Evolutionary conservation across 1,140 invertebrate species (phyloP).

Genomic region (Trachelipus rathkii): DNA sequence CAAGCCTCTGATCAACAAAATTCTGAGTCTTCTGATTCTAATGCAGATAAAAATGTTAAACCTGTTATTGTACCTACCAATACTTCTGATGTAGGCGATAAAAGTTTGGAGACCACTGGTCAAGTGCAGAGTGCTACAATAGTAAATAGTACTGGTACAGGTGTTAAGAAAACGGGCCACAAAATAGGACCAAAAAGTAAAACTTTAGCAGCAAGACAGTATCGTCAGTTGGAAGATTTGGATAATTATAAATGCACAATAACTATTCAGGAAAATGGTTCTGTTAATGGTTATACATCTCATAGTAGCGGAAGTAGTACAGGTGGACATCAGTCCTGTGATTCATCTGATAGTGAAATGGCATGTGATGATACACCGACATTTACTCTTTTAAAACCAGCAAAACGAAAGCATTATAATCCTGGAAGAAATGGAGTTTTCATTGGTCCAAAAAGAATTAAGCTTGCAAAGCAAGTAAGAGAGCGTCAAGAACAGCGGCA

Average conservation of each 20-base stretch:
- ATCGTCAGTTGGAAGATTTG: slow-evolving; percentile 37
- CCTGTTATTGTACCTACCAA: neutral
- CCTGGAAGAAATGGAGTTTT: slow-evolving; percentile 38
- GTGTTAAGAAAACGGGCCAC: slow-evolving; percentile 33
- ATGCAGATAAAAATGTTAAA: neutral
- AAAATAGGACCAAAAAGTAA: slow-evolving; percentile 41
- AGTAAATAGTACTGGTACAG: neutral
- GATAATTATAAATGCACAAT: slow-evolving; percentile 40
- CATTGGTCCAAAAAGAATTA: slow-evolving; percentile 42
- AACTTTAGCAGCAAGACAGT: slow-evolving; percentile 38
- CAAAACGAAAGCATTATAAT: slow-evolving; percentile 37
- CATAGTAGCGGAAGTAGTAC: slow-evolving; percentile 19
- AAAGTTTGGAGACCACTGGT: slow-evolving; percentile 14
- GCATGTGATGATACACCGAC: slow-evolving; percentile 37
- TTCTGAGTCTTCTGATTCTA: neutral
- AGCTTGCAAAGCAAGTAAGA: slow-evolving; percentile 38
- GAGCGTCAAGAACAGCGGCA: slow-evolving; percentile 40
- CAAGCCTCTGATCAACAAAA: slow-evolving; percentile 2
- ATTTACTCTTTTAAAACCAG: slow-evolving; percentile 37
- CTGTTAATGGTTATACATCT: slow-evolving; percentile 39
- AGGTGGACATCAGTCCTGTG: slow-evolving; percentile 29
- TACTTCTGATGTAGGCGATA: neutral
- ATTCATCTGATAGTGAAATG: slow-evolving; percentile 39
- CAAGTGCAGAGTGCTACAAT: neutral
- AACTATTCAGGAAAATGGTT: slow-evolving; percentile 41